Conservation (phyloP, 2,797 vertebrate genomes). For the Helarctos malayanus region DNA sequence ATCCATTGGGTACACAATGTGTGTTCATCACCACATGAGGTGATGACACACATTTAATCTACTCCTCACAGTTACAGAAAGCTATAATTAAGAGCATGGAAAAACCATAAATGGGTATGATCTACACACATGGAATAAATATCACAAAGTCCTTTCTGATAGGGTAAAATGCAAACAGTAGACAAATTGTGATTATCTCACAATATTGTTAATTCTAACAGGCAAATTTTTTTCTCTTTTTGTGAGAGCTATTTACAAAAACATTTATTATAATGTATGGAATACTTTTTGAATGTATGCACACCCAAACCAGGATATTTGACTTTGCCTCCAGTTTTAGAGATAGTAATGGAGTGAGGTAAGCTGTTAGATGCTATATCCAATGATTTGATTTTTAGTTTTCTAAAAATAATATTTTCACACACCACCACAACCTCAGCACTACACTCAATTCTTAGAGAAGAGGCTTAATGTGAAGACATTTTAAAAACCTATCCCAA, state of each 20-base stretch:
- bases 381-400: background rate
- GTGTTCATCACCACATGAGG: rapidly evolving
- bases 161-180: background rate
- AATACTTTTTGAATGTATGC: background rate
- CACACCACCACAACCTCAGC: background rate
- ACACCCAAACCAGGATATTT: background rate
- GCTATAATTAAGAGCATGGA: background rate
- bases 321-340: background rate
- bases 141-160: background rate
- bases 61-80: background rate
- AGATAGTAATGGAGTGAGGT: background rate
- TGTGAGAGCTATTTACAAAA: background rate
- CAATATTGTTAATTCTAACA: background rate
- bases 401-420: background rate
- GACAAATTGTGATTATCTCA: background rate
- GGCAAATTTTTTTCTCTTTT: background rate
- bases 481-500: background rate
- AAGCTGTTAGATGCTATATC: background rate
- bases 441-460: background rate
- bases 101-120: background rate
- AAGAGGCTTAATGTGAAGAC: background rate
- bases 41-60: background rate
- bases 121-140: background rate
- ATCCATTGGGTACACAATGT: background rate
- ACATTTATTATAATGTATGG: background rate